Evolutionary conservation across 1,140 invertebrate species (phyloP), one percentile per base, ranked within the genome.

Genomic region (Coelopa frigida): DNA sequence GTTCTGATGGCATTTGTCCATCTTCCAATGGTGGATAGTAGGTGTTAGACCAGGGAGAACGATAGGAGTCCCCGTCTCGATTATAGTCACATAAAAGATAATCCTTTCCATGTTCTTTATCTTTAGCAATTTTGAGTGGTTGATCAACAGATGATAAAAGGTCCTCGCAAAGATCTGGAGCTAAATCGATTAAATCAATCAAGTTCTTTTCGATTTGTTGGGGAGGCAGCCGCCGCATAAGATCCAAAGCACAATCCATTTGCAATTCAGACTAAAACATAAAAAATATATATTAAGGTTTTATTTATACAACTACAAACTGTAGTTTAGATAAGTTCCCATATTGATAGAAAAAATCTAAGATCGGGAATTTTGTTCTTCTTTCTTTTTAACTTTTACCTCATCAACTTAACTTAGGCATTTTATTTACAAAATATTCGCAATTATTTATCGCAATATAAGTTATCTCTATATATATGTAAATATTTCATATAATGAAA

Each of bases 51-150:
- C 97, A 99, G 7, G 97, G 96, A 26, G 96, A 99, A 54, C 96
- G 85, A 72, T 99, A 99, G 12, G 95, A 99, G 73, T 99, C 96
- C 18, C 94, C 95, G 75, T 99, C 96, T 65, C 97, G 80, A 72
- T 98, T 99, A 66, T 99, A 99, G 76, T 99, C 97, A 75, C 97
- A 99, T 3, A 99, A 73, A 42, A 99, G 75, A 74, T 98, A 99
- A 72, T 99, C 95, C 72, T 94, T 96, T 23, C 94, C 94, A 48
- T 83, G 84, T 58, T 84, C 84, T 65, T 90, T 91, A 71, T 99
- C 95, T 70, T 92, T 83, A 44, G 93, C 92, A 57, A 99, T 94
- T 78, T 99, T 98, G 39, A 99, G 73, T 10, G 96, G 96, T 71
- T 99, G 96, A 73, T 99, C 96, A 20, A 99, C 94, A 2, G 94